These are phyloP conservation scores for Melanotaenia parkinsoni DNA, from an alignment of 2,797 vertebrate species.

Conservation along the genomic window DNA sequence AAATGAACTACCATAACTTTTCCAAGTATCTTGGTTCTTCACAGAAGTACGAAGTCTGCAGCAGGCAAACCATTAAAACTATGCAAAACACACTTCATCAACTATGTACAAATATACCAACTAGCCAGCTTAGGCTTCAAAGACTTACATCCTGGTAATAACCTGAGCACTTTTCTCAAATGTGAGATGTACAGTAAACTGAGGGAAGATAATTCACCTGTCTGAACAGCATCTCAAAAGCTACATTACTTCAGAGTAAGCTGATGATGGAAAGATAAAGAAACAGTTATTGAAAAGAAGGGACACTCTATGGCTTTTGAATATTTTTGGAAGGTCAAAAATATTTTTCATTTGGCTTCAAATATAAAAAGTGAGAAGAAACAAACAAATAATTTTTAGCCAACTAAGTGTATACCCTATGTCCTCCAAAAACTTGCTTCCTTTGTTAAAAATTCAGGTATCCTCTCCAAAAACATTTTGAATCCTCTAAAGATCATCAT, in stretches of 20 bases:
- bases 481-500: too few species aligned
- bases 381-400: not conserved
- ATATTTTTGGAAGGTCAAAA: not conserved
- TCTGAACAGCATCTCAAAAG: not conserved
- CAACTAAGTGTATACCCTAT: too few species aligned
- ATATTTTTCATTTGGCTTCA: not conserved
- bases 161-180: not conserved
- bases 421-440: too few species aligned
- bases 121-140: not conserved
- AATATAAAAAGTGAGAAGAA: not conserved
- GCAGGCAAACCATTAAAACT: not conserved
- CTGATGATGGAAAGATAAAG: not conserved
- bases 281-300: not conserved
- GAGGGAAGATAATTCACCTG: not conserved
- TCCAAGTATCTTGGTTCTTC: not conserved
- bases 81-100: not conserved
- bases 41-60: not conserved
- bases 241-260: too few species aligned
- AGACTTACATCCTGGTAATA: not conserved
- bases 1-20: not conserved
- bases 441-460: too few species aligned
- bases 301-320: not conserved
- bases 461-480: too few species aligned
- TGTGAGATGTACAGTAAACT: not conserved
- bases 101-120: not conserved